phyloP scores from a whole-genome alignment of 2,888 invertebrate species.

The Synanthedon myopaeformis region DNA sequence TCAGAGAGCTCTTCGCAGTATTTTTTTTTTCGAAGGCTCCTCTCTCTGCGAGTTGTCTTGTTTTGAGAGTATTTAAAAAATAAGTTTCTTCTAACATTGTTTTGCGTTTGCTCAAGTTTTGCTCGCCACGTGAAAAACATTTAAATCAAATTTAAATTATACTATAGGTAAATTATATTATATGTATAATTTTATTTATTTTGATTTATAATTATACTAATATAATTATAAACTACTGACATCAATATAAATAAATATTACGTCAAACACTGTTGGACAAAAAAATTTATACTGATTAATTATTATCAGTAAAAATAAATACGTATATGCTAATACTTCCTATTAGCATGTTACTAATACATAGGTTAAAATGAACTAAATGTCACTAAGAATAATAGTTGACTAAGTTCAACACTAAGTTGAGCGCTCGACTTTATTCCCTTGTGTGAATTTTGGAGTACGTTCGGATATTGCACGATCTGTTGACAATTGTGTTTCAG shows the following conservation, averaged over 20 bases:
- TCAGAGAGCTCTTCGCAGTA: slow-evolving; percentile 25
- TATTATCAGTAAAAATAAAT: too few relatives aligned
- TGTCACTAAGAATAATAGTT: too few relatives aligned
- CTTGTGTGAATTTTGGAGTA: neutral
- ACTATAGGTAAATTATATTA: too few relatives aligned
- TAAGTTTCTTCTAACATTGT: slow-evolving; percentile 23
- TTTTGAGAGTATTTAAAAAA: slow-evolving; percentile 20
- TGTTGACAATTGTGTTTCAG: slow-evolving; percentile 27
- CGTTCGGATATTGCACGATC: slow-evolving; percentile 8
- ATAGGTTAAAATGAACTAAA: too few relatives aligned
- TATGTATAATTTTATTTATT: too few relatives aligned
- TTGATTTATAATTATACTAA: too few relatives aligned
- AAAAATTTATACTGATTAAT: too few relatives aligned
- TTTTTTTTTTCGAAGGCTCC: slow-evolving; percentile 26
- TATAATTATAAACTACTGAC: too few relatives aligned
- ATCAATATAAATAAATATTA: too few relatives aligned
- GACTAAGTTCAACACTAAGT: neutral
- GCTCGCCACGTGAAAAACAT: too few relatives aligned
- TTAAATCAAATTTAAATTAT: too few relatives aligned
- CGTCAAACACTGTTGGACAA: too few relatives aligned
- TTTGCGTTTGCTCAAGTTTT: slow-evolving; percentile 21
- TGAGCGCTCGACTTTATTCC: neutral
- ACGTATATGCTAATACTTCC: slow-evolving; percentile 10
- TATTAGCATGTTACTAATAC: slow-evolving; percentile 12
- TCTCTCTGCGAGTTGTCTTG: neutral